Percentiles rank a stretch among this genome's conserved stretches.
These are phyloP conservation scores for Gopherus flavomarginatus DNA, from an alignment of 2,113 vertebrate genomes.

Conservation along the genomic window DNA sequence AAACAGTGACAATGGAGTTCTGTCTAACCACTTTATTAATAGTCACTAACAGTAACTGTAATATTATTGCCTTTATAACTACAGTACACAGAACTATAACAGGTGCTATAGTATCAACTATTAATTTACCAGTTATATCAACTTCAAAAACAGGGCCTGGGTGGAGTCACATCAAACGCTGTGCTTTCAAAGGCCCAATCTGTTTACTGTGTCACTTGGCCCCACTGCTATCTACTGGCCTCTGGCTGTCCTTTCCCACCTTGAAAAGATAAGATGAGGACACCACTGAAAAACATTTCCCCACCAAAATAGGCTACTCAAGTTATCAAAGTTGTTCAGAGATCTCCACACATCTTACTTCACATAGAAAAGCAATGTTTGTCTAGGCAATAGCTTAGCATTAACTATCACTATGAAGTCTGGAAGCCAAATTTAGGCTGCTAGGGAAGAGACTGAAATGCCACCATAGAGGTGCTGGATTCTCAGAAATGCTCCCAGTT, in stretches of 20 bases:
- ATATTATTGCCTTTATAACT: not conserved
- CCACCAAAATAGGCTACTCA: not conserved
- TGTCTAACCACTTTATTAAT: not conserved
- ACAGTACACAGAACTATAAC: not conserved
- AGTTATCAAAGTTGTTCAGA: not conserved
- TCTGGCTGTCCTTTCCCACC: not conserved
- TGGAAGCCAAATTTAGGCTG: not conserved
- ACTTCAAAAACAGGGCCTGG: not conserved
- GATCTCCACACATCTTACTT: not conserved
- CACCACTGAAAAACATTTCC: not conserved
- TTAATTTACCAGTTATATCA: not conserved
- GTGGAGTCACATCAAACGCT: not conserved
- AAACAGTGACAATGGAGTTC: slow-evolving; percentile 30
- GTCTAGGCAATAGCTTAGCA: not conserved
- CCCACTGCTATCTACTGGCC: not conserved
- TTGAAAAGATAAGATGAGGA: not conserved
- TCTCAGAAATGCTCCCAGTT: no score
- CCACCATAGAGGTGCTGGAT: no score
- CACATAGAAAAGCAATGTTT: not conserved
- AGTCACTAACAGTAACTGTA: slow-evolving; percentile 14
- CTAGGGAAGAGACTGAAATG: no score
- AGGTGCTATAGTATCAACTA: not conserved
- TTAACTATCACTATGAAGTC: not conserved
- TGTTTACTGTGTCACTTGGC: not conserved
- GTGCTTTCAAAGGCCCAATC: not conserved